Conservation (phyloP, 2,113 vertebrate species). For the Clarias macrocephalus region DNA sequence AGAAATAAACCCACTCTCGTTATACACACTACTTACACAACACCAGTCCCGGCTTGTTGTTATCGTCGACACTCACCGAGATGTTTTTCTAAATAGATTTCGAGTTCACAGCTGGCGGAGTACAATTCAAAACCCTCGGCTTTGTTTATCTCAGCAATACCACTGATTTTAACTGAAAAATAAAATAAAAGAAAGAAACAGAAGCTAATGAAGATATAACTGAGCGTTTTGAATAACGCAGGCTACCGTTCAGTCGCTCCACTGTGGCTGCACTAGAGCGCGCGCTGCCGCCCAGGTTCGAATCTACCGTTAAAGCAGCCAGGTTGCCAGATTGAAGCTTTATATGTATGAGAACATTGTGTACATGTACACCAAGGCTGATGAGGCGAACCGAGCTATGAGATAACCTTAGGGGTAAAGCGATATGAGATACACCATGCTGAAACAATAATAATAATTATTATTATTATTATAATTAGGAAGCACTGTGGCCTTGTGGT, state of each 20-base stretch:
- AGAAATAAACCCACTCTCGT: background rate
- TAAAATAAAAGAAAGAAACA: background rate
- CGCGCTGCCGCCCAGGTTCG: constrained; percentile 34
- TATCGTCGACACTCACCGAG: background rate
- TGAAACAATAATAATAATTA: background rate
- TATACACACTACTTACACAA: background rate
- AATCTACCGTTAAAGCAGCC: constrained; percentile 1
- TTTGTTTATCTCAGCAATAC: background rate
- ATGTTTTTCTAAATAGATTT: background rate
- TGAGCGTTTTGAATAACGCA: background rate
- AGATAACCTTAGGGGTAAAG: background rate
- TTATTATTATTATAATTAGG: background rate
- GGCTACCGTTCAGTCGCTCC: background rate
- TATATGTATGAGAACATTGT: background rate
- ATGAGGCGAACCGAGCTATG: background rate
- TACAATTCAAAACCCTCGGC: background rate
- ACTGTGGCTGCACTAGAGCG: background rate
- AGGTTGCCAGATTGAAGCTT: constrained; percentile 7
- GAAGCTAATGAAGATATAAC: background rate
- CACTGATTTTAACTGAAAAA: background rate
- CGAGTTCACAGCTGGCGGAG: background rate
- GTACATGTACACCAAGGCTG: too few relatives aligned
- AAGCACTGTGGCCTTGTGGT: too few relatives aligned
- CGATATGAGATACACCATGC: background rate
- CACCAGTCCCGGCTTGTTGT: background rate